Evolutionary conservation across 2,113 vertebrate species (phyloP), one percentile per base, ranked within the genome.

Genomic region (Eulemur rufifrons): DNA sequence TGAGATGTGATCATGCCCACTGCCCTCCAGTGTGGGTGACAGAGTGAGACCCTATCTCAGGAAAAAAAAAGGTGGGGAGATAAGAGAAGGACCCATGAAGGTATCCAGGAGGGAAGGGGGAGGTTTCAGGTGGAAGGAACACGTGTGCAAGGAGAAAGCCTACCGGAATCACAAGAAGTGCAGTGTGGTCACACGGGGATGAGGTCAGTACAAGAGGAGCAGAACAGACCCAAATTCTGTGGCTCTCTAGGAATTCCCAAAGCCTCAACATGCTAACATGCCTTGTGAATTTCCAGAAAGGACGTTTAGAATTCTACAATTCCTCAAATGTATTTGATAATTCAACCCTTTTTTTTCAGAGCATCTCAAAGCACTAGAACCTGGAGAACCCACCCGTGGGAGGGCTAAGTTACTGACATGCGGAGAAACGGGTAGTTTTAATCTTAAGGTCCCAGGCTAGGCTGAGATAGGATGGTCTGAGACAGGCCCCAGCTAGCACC

Each of bases 251-350:
- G n/a, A 27, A 69, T 37, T 69, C 25, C 27, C 73, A 56, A 61
- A 86, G 66, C 11, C n/a, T 84, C 64, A 7, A 14, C 18, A 37
- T 52, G n/a, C 14, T 68, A 56, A 42, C 13, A 59, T 45, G 20
- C 21, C 18, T 68, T 63, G 34, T 50, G 25, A 81, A 21, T 85
- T 78, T 54, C 83, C 21, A n/a, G 73, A 80, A 82, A 20, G 17
- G 17, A 88, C 34, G 17, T 34, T 71, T 32, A 61, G 47, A 86
- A 56, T 47, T 59, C 87, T 9, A 2, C n/a, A 82, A 2, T 59
- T 82, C 39, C 47, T 96, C 73, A 86, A 91, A 59, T 42, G 20
- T 20, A 63, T 25, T 10, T 61, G n/a, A 83, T n/a, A 74, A 86
- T 8, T 15, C 42, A 73, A 34, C 25, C 11, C 5, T 37, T 17